phyloP scores from a whole-genome alignment of 2,113 vertebrate species.

The Alouatta palliata region DNA sequence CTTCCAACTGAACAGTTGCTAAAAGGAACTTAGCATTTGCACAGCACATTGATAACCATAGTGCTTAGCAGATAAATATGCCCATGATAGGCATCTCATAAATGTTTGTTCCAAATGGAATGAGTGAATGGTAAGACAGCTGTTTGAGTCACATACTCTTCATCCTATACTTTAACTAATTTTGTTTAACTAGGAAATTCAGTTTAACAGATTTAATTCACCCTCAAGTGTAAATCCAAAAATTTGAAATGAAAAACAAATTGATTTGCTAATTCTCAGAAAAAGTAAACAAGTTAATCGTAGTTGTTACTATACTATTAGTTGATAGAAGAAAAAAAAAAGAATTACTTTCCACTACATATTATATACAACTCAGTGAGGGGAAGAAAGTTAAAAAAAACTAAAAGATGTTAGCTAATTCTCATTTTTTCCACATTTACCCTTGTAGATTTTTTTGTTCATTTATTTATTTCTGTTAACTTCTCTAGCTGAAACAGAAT shows the following conservation, averaged over 20 bases:
- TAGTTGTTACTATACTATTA: neutral
- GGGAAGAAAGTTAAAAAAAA: slow-evolving; percentile 5
- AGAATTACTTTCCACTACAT: slow-evolving; percentile 8
- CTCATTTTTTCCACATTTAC: slow-evolving; percentile 45
- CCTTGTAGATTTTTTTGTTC: slow-evolving; percentile 5
- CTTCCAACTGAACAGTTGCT: slow-evolving; percentile 46
- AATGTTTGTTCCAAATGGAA: neutral
- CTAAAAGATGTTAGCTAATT: slow-evolving; percentile 17
- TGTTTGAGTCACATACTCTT: slow-evolving; percentile 20
- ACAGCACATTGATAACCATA: neutral
- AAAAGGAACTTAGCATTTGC: slow-evolving; percentile 19
- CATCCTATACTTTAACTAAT: neutral
- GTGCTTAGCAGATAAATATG: slow-evolving; percentile 27
- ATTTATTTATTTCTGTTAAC: slow-evolving; percentile 7
- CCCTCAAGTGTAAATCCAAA: slow-evolving; percentile 55
- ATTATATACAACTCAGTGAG: slow-evolving; percentile 22
- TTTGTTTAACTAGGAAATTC: slow-evolving; percentile 44
- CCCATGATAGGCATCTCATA: slow-evolving; percentile 26
- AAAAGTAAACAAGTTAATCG: slow-evolving; percentile 48
- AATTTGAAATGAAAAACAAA: slow-evolving; percentile 8
- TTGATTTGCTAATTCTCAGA: slow-evolving; percentile 8
- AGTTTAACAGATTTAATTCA: slow-evolving; percentile 35
- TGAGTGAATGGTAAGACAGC: slow-evolving; percentile 57
- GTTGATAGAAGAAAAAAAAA: neutral
- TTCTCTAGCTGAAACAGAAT: slow-evolving; percentile 42